Base-by-base conservation (phyloP, 2,797 vertebrate genomes). In the Syngnathus rostellatus region DNA sequence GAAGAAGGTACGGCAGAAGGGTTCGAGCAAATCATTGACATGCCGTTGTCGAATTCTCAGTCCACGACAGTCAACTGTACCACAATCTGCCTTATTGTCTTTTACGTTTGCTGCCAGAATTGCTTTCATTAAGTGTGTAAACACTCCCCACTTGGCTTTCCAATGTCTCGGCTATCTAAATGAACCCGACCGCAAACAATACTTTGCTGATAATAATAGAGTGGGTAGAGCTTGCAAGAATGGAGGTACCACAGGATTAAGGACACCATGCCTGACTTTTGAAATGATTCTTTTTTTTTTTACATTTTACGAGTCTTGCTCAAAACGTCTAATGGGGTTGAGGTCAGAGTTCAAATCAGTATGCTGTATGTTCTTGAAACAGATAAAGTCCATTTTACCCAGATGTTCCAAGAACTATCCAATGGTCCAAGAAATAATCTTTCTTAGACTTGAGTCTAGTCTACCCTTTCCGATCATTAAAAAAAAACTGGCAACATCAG, bases 101-200 rank as follows among this genome's bases (percentile, higher is more conserved):
- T 68, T 66, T 77, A 60, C 68, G 66, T 71, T 76, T 77, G 69
- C 68, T 72, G 64, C 76, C 66, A 70, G 66, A 75, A 21, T 53
- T 9, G n/a, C 72, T 63, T 83, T 81, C 61, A 82, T 84, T 79
- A 84, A 79, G 77, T 84, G 74, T 66, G 69, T 54, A 76, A 83
- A 82, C 74, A 80, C 65, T 31, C 71, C 75, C 76, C 59, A 2
- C n/a, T 21, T 5, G 41, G 39, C 59, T 61, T 41, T 21, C 50
- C 50, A n/a, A 51, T n/a, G 48, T 51, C 48, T 21, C 10, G 0
- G 12, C 51, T 54, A 57, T 57, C 54, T 55, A 16, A 55, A 55
- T 55, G 21, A 55, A 25, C 25, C 23, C 23, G 5, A 55, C 25
- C 5, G 11, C 23, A 31, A 31, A 12, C 25, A 31, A 12, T 23